Conservation (phyloP, 1,140 invertebrate species). For the Mycetomoellerius zeteki region DNA sequence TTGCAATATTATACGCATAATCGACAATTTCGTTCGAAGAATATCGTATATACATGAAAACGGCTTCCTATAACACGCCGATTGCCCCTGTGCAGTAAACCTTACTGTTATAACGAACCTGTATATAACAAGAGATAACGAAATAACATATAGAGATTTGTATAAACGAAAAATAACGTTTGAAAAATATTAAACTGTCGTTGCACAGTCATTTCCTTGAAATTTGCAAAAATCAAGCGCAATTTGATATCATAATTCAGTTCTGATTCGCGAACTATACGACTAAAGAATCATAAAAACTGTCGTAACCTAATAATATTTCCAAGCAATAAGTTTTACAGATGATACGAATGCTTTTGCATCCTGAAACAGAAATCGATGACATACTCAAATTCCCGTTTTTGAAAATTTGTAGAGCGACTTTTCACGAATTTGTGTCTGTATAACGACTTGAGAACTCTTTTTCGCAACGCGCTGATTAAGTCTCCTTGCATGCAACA, state of each 20-base stretch:
- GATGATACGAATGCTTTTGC: not conserved
- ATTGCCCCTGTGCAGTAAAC: not conserved
- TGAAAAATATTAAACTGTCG: not conserved
- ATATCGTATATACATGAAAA: not conserved
- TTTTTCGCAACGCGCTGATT: too few relatives aligned
- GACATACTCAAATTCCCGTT: not conserved
- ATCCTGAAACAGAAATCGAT: not conserved
- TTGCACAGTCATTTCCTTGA: not conserved
- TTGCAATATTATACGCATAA: slow-evolving; percentile 9
- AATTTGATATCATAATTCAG: not conserved
- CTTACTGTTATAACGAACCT: not conserved
- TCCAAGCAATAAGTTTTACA: not conserved
- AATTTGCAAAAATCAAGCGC: not conserved
- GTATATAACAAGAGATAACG: not conserved
- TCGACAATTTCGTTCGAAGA: not conserved
- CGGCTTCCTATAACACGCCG: not conserved
- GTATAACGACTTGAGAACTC: not conserved
- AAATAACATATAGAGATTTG: not conserved
- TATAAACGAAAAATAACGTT: not conserved
- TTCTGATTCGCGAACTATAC: not conserved
- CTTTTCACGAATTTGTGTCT: not conserved
- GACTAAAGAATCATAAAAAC: not conserved
- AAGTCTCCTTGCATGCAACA: too few relatives aligned
- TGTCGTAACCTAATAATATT: not conserved
- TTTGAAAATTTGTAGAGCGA: not conserved